Evolutionary conservation across 2,888 invertebrate species (phyloP).

Genomic region (Cheilosia variabilis): DNA sequence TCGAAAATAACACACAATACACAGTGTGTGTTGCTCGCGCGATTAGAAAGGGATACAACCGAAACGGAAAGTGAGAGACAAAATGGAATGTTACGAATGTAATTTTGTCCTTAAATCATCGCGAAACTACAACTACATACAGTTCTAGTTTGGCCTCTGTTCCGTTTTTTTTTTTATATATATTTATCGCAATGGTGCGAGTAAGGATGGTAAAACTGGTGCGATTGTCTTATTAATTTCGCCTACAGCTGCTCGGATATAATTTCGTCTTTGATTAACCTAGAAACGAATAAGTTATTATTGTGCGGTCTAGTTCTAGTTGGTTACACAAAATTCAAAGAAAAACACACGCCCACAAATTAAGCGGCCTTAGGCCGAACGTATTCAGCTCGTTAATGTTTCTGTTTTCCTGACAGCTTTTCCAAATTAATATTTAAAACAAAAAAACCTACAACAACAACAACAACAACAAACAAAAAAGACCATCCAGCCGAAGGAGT

Average conservation of each 20-base stretch:
- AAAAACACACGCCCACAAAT: slow-evolving; percentile 4
- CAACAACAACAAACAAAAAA: too few species aligned
- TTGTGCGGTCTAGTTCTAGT: neutral
- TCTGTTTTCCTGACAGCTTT: neutral
- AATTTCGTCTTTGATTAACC: neutral
- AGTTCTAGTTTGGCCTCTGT: slow-evolving; percentile 12
- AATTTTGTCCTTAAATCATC: slow-evolving; percentile 3
- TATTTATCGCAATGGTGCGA: slow-evolving; percentile 2
- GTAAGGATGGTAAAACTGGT: slow-evolving; percentile 24
- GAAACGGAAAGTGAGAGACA: slow-evolving; percentile 37
- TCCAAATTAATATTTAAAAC: neutral
- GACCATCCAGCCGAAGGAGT: neutral
- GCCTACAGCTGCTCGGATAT: neutral
- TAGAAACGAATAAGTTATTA: neutral
- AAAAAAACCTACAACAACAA: neutral
- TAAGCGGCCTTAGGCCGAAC: slow-evolving; percentile 1
- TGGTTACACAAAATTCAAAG: neutral
- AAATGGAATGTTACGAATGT: slow-evolving; percentile 17
- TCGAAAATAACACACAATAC: neutral
- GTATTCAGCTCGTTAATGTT: slow-evolving; percentile 1
- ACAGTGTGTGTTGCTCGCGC: slow-evolving; percentile 9
- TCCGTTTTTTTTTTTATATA: slow-evolving; percentile 2
- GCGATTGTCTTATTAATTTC: neutral
- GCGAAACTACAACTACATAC: slow-evolving; percentile 12
- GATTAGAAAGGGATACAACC: slow-evolving; percentile 31